Percentiles rank a stretch among this genome's conserved stretches.
phyloP scores from a whole-genome alignment of 2,888 invertebrate species.

The Caenorhabditis virilis region DNA sequence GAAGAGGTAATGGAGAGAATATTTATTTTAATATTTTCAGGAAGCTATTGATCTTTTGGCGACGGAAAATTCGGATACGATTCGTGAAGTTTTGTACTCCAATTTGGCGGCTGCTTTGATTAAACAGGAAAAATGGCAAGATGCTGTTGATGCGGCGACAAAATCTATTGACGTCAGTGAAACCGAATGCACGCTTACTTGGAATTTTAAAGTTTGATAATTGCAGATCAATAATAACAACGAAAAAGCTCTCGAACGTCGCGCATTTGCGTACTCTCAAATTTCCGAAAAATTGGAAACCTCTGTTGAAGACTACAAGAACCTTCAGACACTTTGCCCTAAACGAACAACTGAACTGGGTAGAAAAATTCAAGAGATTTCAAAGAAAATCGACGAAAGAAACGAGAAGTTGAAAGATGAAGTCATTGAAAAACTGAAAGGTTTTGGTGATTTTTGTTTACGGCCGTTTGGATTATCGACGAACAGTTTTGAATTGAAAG shows the following conservation, averaged over 20 bases:
- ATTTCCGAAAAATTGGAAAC: constrained; percentile 42
- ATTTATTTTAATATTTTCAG: constrained; percentile 6
- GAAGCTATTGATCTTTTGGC: constrained; percentile 31
- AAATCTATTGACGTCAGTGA: constrained; percentile 36
- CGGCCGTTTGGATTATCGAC: constrained; percentile 63
- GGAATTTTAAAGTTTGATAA: background rate
- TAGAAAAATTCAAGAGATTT: constrained; percentile 28
- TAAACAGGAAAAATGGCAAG: constrained; percentile 47
- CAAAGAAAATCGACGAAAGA: constrained; percentile 25
- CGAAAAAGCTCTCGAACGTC: constrained; percentile 46
- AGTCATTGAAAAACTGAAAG: constrained; percentile 59
- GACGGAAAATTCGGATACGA: constrained; percentile 2
- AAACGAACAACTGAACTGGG: constrained; percentile 15
- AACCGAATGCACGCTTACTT: background rate
- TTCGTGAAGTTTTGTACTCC: constrained; percentile 27
- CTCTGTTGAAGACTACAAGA: constrained; percentile 47
- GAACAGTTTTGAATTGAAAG: constrained; percentile 59
- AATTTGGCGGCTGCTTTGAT: constrained; percentile 54
- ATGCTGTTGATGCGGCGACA: constrained; percentile 40
- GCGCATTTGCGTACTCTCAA: constrained; percentile 42
- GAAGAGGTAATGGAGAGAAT: too few relatives aligned
- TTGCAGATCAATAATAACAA: constrained; percentile 31
- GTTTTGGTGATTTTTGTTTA: constrained; percentile 51
- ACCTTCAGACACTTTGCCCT: background rate
- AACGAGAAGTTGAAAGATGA: constrained; percentile 60